These are phyloP conservation scores for Hydropsyche betteni DNA, from an alignment of 2,888 invertebrate species.

Conservation along the genomic window DNA sequence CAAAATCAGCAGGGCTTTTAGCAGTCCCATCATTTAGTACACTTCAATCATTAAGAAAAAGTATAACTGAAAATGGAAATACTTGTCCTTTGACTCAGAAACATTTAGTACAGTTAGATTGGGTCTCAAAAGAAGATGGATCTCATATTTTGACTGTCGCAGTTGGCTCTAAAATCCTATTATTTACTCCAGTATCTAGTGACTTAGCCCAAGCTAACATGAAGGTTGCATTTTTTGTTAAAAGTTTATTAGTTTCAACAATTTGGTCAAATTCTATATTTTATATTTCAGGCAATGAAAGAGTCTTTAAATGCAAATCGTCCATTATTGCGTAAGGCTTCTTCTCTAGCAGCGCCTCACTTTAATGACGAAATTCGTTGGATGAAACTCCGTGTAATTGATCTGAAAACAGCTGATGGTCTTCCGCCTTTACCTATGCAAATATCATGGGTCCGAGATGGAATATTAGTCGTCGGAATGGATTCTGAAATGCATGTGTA, in stretches of 20 bases:
- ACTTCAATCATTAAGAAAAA: slow-evolving; percentile 84
- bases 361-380: slow-evolving; percentile 94
- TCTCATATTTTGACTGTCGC: slow-evolving; percentile 97
- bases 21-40: slow-evolving; percentile 93
- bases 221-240: slow-evolving; percentile 62
- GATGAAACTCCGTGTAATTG: slow-evolving; percentile 94
- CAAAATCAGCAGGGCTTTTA: slow-evolving; percentile 69
- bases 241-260: too few relatives aligned
- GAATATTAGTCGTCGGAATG: slow-evolving; percentile 98
- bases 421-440: slow-evolving; percentile 97
- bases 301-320: slow-evolving; percentile 85
- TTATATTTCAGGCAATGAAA: slow-evolving; percentile 73
- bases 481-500: slow-evolving; percentile 99
- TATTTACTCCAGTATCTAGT: slow-evolving; percentile 93
- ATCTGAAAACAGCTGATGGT: slow-evolving; percentile 93
- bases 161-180: slow-evolving; percentile 89
- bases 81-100: slow-evolving; percentile 91
- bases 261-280: background rate
- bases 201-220: slow-evolving; percentile 95
- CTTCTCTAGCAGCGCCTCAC: slow-evolving; percentile 88
- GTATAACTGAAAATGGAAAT: slow-evolving; percentile 91
- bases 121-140: slow-evolving; percentile 99
- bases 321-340: slow-evolving; percentile 88
- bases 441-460: slow-evolving; percentile 98
- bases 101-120: slow-evolving; percentile 94